A percentile compares a stretch with the other conserved stretches of the same genome.
These are phyloP conservation scores for Cephus spinipes DNA, from an alignment of 2,888 invertebrate genomes.

Conservation along the genomic window DNA sequence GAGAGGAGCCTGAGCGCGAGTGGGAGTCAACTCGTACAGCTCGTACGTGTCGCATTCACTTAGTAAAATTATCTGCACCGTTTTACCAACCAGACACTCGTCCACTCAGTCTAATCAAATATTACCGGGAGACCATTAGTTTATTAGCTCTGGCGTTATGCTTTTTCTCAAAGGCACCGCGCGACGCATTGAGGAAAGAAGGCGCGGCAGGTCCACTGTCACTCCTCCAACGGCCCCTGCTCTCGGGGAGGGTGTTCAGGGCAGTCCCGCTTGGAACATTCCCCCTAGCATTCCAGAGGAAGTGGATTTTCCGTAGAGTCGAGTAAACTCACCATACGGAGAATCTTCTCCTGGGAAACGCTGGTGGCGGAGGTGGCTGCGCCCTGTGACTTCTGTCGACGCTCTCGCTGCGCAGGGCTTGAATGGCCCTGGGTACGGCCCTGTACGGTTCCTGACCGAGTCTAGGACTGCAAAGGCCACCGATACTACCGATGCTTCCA, in stretches of 20 bases:
- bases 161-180: neutral
- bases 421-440: slow-evolving; percentile 60
- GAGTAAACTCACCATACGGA: slow-evolving; percentile 67
- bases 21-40: too few relatives aligned
- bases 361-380: slow-evolving; percentile 62
- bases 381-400: slow-evolving; percentile 58
- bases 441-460: slow-evolving; percentile 53
- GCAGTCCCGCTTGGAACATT: too few relatives aligned
- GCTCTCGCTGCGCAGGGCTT: slow-evolving; percentile 62
- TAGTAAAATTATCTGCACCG: slow-evolving; percentile 33
- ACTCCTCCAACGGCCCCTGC: too few relatives aligned
- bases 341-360: slow-evolving; percentile 64
- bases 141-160: slow-evolving; percentile 13
- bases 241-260: too few relatives aligned
- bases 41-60: slow-evolving; percentile 21
- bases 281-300: too few relatives aligned
- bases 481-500: slow-evolving; percentile 32
- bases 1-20: too few relatives aligned
- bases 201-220: too few relatives aligned
- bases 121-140: slow-evolving; percentile 33
- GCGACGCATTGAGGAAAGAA: too few relatives aligned
- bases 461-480: slow-evolving; percentile 27
- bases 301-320: too few relatives aligned
- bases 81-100: slow-evolving; percentile 29
- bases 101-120: slow-evolving; percentile 44